Evolutionary conservation across 2,797 vertebrate genomes (phyloP), one percentile per base, ranked within the genome.

Genomic region (Cygnus olor): DNA sequence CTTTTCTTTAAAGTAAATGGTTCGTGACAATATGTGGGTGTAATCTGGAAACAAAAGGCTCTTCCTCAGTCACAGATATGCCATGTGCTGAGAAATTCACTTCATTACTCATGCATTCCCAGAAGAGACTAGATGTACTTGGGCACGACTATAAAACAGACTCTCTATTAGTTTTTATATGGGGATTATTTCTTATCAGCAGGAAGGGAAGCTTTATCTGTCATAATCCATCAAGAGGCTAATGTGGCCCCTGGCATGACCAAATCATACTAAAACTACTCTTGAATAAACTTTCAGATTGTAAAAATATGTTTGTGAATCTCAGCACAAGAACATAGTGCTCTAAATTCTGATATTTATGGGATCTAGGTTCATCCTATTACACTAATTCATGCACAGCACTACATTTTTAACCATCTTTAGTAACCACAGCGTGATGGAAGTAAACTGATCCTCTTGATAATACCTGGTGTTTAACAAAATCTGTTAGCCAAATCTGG

Each of bases 221-320:
- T 65, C 85, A 90, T 70, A 87, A 95, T 56, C 27, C 82, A 94
- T 38, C 74, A 94, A 84, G 82, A 80, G 85, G 17, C 28, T 20
- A 90, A 13, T 34, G 16, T 80, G 57, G 32, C 73, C 58, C 84
- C 89, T 54, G 13, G 80, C 76, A 69, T 7, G 54, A 85, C 10
- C n/a, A 97, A 94, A 88, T 84, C 88, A 94, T 79, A 92, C 27
- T 64, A 80, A 80, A 87, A 90, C 61, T 65, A 78, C 88, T 85
- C 92, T 76, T 7, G 13, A 60, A 36, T 24, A 3, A 34, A 51
- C 80, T 93, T 94, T 90, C 81, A 76, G 47, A 72, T 56, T 82
- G 80, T 84, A 91, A 79, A 79, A 95, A 79, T 54, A 71, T 44
- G 36, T 57, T 61, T 56, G 73, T 89, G 90, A 97, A 79, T 93